Evolutionary conservation across 2,888 invertebrate genomes (phyloP).

Genomic region (Limnephilus lunatus): DNA sequence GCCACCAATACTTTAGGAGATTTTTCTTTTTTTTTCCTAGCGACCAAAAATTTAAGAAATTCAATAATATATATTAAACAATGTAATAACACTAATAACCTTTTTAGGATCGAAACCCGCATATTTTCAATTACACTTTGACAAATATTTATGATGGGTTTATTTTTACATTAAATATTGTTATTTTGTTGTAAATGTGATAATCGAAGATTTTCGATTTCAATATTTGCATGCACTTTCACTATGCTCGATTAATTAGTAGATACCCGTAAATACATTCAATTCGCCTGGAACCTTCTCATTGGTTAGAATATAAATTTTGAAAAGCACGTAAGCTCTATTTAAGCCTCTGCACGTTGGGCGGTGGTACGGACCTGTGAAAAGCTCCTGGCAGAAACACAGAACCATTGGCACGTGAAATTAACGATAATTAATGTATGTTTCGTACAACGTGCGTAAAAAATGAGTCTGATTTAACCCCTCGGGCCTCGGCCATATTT

Average conservation of each 20-base stretch:
- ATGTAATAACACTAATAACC: not conserved
- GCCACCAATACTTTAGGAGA: no score
- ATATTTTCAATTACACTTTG: not conserved
- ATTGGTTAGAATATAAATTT: conserved; percentile 23
- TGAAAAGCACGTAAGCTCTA: conserved; percentile 21
- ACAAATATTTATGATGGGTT: not conserved
- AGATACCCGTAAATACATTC: conserved; percentile 19
- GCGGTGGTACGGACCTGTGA: conserved; percentile 15
- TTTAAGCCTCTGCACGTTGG: conserved; percentile 22
- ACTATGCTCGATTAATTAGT: not conserved
- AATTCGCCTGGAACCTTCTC: not conserved
- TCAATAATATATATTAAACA: not conserved
- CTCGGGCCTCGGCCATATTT: no score
- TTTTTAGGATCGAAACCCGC: not conserved
- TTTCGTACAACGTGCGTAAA: not conserved
- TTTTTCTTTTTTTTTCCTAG: no score
- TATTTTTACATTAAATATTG: not conserved
- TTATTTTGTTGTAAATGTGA: not conserved
- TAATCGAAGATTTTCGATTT: not conserved
- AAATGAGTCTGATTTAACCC: not conserved
- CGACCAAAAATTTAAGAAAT: no score
- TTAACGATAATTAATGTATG: not conserved
- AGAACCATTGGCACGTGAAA: not conserved
- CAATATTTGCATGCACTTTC: not conserved
- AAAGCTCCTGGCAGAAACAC: conserved; percentile 5